A percentile compares a stretch with the other conserved stretches of the same genome.
Evolutionary conservation across 1,140 invertebrate species (phyloP).

Genomic region (Grapholita molesta): DNA sequence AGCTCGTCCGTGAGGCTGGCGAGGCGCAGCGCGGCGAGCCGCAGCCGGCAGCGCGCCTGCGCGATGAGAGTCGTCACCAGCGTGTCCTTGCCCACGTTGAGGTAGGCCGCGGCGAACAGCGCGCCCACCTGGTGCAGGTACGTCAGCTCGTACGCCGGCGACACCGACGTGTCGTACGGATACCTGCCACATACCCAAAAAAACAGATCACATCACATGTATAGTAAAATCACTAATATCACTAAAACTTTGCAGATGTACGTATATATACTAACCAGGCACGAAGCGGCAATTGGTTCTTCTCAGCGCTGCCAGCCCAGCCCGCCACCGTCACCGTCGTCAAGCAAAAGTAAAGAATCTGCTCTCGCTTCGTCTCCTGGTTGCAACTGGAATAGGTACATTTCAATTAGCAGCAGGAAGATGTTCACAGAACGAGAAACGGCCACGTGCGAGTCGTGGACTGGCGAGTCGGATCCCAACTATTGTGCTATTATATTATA

Average conservation of each 20-base stretch:
- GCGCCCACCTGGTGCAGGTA: slow-evolving; percentile 68
- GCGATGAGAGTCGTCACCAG: slow-evolving; percentile 68
- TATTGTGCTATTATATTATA: too few relatives aligned
- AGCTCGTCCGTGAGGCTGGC: slow-evolving; percentile 34
- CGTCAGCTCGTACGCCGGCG: slow-evolving; percentile 74
- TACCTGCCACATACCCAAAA: slow-evolving; percentile 53
- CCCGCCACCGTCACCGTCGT: slow-evolving; percentile 48
- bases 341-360: slow-evolving; percentile 39
- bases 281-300: slow-evolving; percentile 47
- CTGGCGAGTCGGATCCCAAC: too few relatives aligned
- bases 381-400: slow-evolving; percentile 45
- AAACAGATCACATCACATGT: slow-evolving; percentile 6
- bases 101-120: slow-evolving; percentile 55
- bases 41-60: slow-evolving; percentile 73
- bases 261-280: slow-evolving; percentile 46
- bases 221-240: too few relatives aligned
- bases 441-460: too few relatives aligned
- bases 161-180: slow-evolving; percentile 68
- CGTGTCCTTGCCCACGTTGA: slow-evolving; percentile 75
- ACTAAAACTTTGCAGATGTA: not conserved
- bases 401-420: not conserved
- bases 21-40: slow-evolving; percentile 48
- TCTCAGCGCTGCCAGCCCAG: slow-evolving; percentile 52
- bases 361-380: slow-evolving; percentile 40
- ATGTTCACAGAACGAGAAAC: too few relatives aligned